Conservation (phyloP, 2,888 invertebrate species). For the Atherix ibis region DNA sequence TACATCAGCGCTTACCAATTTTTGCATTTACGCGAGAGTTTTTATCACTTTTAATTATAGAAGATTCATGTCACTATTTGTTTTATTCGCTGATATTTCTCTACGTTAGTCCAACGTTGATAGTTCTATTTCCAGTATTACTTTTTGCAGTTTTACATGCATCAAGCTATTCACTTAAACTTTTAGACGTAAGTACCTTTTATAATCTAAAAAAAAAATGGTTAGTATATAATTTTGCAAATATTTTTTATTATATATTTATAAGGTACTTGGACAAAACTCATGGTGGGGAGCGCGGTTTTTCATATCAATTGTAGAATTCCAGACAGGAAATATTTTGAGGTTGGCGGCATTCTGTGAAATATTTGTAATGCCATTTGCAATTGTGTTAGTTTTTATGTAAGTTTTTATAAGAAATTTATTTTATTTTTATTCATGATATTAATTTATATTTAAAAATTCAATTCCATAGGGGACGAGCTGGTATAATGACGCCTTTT, state of each 20-base stretch:
- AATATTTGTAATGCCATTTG: conserved; percentile 78
- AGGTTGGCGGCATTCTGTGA: conserved; percentile 85
- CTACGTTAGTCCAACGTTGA: conserved; percentile 71
- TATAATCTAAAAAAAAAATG: too few relatives aligned
- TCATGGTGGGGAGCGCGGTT: conserved; percentile 79
- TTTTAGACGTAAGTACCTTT: conserved; percentile 85
- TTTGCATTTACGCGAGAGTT: conserved; percentile 74
- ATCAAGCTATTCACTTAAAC: conserved; percentile 74
- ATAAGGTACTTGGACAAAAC: conserved; percentile 77
- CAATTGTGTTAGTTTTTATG: conserved; percentile 67
- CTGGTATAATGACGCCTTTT: conserved; percentile 81
- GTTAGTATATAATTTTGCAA: background rate
- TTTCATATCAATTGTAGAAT: conserved; percentile 74
- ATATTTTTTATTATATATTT: conserved; percentile 1
- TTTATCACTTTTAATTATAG: conserved; percentile 59
- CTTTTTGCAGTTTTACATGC: conserved; percentile 87
- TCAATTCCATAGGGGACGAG: conserved; percentile 55
- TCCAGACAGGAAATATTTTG: conserved; percentile 78
- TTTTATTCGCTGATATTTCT: conserved; percentile 91
- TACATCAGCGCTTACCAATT: conserved; percentile 84
- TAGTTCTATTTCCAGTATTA: conserved; percentile 80
- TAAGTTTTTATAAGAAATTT: conserved; percentile 38
- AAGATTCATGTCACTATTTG: conserved; percentile 93
- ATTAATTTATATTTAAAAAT: conserved; percentile 2
- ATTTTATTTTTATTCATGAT: conserved; percentile 8